Evolutionary conservation across 2,888 invertebrate genomes (phyloP).

Genomic region (Cosmia pyralina): DNA sequence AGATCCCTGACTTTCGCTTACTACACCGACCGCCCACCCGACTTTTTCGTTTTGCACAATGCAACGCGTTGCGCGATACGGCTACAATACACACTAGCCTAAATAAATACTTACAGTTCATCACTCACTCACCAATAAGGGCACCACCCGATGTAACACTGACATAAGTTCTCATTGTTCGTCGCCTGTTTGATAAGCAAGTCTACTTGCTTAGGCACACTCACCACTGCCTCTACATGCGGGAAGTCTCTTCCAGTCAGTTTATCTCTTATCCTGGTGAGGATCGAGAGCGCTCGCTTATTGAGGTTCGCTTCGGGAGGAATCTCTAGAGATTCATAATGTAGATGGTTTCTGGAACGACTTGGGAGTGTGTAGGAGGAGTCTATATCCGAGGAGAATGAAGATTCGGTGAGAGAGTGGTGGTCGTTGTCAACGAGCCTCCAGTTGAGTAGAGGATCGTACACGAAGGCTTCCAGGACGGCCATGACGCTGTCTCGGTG

Average conservation of each 20-base stretch:
- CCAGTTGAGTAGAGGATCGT: slow-evolving; percentile 99
- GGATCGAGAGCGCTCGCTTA: slow-evolving; percentile 97
- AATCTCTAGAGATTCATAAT: slow-evolving; percentile 85
- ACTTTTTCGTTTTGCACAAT: not conserved
- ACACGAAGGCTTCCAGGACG: slow-evolving; percentile 99
- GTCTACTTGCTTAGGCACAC: slow-evolving; percentile 97
- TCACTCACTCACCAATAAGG: slow-evolving; percentile 91
- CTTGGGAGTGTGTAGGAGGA: slow-evolving; percentile 84
- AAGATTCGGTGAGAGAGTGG: slow-evolving; percentile 82
- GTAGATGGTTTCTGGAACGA: slow-evolving; percentile 80
- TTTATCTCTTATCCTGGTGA: slow-evolving; percentile 98
- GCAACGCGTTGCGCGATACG: not conserved
- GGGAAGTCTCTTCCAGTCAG: slow-evolving; percentile 98
- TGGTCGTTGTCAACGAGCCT: slow-evolving; percentile 91
- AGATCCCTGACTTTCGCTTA: not conserved
- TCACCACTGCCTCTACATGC: slow-evolving; percentile 92
- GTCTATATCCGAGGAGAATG: slow-evolving; percentile 84
- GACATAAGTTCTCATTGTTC: slow-evolving; percentile 99
- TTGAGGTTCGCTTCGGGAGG: slow-evolving; percentile 95
- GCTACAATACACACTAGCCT: not conserved
- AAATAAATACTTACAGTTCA: slow-evolving; percentile 23
- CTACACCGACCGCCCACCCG: not conserved
- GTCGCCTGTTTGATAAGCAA: slow-evolving; percentile 98
- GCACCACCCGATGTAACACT: slow-evolving; percentile 99
- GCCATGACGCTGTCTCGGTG: slow-evolving; percentile 99